These are phyloP conservation scores for Eulithis prunata DNA, from an alignment of 2,888 invertebrate species.

Conservation along the genomic window DNA sequence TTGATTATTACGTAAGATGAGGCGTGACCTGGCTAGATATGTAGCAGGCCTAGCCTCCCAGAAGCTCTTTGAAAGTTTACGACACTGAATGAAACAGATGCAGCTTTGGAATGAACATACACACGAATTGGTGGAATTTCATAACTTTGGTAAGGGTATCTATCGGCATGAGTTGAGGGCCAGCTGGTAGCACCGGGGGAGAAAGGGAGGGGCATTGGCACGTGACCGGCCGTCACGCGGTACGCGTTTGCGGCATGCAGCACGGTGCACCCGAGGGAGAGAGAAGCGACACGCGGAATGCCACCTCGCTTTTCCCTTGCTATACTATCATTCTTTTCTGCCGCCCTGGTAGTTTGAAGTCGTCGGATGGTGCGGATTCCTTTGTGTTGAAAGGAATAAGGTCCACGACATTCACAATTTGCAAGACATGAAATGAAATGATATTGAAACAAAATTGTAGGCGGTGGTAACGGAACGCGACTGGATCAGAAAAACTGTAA, in stretches of 20 bases:
- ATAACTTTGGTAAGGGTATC: background rate
- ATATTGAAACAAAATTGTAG: constrained; percentile 1
- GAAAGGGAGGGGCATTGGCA: constrained; percentile 46
- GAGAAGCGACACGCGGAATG: constrained; percentile 39
- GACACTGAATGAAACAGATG: no score
- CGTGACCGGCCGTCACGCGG: constrained; percentile 67
- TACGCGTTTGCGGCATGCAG: constrained; percentile 53
- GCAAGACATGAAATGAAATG: constrained; percentile 8
- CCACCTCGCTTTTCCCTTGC: constrained; percentile 29
- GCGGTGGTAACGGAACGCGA: background rate
- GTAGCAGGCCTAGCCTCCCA: no score
- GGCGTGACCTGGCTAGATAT: no score
- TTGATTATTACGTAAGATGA: no score
- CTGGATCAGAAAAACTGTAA: constrained; percentile 5
- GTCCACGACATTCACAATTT: constrained; percentile 18
- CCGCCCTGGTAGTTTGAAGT: constrained; percentile 36
- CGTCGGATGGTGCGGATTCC: constrained; percentile 37
- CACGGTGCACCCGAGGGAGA: constrained; percentile 50
- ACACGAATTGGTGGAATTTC: background rate
- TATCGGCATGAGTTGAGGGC: background rate
- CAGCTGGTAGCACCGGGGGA: constrained; percentile 22
- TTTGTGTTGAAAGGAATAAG: constrained; percentile 30
- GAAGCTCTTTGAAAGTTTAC: no score
- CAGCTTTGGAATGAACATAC: no score
- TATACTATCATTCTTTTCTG: constrained; percentile 29